Percentiles rank a stretch among this genome's conserved stretches.
Evolutionary conservation across 2,797 vertebrate species (phyloP).

Genomic region (Hozukius guyotensis): DNA sequence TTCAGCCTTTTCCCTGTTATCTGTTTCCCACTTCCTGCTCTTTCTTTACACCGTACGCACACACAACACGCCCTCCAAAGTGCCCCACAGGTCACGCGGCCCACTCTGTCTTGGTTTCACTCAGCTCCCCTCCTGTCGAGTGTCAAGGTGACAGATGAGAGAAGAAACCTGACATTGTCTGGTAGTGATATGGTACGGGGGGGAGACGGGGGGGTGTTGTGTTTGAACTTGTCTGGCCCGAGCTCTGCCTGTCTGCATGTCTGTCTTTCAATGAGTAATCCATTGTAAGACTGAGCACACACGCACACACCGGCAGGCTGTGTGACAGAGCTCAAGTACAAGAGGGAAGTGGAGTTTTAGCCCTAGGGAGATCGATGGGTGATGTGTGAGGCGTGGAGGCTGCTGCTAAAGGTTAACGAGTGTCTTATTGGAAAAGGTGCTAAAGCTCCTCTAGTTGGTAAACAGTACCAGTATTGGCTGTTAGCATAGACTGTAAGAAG

Average conservation of each 20-base stretch:
- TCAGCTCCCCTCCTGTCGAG: conserved; percentile 34
- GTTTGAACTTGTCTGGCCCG: conserved; percentile 78
- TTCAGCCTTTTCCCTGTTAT: conserved; percentile 31
- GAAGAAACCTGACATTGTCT: conserved; percentile 69
- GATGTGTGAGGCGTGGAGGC: conserved; percentile 31
- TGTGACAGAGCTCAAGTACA: conserved; percentile 51
- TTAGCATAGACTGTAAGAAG: too few relatives aligned
- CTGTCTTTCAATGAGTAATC: conserved; percentile 78
- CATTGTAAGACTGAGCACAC: conserved; percentile 60
- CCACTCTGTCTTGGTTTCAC: conserved; percentile 47
- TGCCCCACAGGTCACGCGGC: conserved; percentile 42
- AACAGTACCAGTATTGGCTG: not conserved
- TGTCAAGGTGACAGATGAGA: conserved; percentile 53
- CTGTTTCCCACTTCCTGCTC: conserved; percentile 47
- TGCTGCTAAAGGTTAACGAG: conserved; percentile 20
- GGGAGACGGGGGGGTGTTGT: conserved; percentile 1
- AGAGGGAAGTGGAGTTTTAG: conserved; percentile 38
- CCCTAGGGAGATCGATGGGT: conserved; percentile 44
- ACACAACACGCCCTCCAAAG: conserved; percentile 11
- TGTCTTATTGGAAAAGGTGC: conserved; percentile 22
- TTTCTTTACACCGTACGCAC: conserved; percentile 25
- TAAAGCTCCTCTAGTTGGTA: not conserved
- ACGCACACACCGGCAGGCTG: conserved; percentile 28
- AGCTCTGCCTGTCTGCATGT: conserved; percentile 63
- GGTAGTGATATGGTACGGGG: conserved; percentile 41